Base-by-base conservation (phyloP, 2,113 vertebrate species). In the Camelus bactrianus region DNA sequence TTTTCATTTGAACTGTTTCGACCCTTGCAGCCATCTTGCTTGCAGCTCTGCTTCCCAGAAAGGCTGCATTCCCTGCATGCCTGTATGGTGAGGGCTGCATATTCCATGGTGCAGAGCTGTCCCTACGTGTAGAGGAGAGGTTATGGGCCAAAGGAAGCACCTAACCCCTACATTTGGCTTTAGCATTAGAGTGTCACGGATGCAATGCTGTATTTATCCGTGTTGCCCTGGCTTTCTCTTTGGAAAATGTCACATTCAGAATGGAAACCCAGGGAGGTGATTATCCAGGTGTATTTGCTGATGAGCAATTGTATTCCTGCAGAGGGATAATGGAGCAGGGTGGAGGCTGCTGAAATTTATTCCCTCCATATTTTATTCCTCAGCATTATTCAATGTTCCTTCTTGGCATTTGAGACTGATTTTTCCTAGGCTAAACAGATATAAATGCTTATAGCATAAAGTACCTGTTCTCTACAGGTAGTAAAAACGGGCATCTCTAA, bases 281-380 rank as follows among this genome's bases (percentile, higher is more conserved):
- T 48, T 11, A 8, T 9, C 26, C 50, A 58, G 48, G 58, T 17
- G 26, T 52, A 13, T 7, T 28, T 22, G 56, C 58, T n/a, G 26
- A 58, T 1, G 54, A 5, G 8, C 35, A 54, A 6, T 0, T 5
- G 46, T 26, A 0, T 8, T 50, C 24, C 54, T 24, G 26, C 5
- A 7, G 56, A 5, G 35, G 13, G 17, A 15, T 32, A 24, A 30
- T 0, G 17, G 2, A 35, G 32, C 2, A 0, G 15, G 30, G 46
- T 30, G 54, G 56, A 75, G 5, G 65, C 16, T 42, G 16, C 17
- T 22, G 50, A 58, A 19, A 65, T 72, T 80, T n/a, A 17, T n/a
- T 72, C 17, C 89, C 35, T 72, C 56, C 17, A 0, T 73, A 24
- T 48, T 65, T 48, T 72, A 26, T 32, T 52, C 42, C 28, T 56